Conservation (phyloP, 2,113 vertebrate genomes). For the Ophiodon elongatus region DNA sequence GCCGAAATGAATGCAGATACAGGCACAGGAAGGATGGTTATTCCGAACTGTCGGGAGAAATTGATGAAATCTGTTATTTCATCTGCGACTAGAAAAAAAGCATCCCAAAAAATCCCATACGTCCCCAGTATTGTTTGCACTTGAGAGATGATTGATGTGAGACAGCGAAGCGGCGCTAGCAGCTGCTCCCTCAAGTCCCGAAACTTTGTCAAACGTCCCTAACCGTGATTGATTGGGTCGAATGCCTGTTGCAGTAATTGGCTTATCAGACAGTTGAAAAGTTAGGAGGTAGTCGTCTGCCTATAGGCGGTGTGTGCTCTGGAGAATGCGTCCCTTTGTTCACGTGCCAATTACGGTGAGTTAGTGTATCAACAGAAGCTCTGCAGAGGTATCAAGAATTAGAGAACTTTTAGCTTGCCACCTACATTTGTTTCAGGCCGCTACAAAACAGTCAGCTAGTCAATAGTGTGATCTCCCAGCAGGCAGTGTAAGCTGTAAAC, state of each 20-base stretch:
- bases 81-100: neutral
- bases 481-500: neutral
- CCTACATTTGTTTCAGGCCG: slow-evolving; percentile 23
- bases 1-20: neutral
- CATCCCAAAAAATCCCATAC: neutral
- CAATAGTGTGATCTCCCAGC: slow-evolving; percentile 7
- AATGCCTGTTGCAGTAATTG: slow-evolving; percentile 58
- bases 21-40: neutral
- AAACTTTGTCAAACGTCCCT: slow-evolving; percentile 60
- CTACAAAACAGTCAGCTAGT: slow-evolving; percentile 1
- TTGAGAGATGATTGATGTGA: slow-evolving; percentile 63
- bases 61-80: slow-evolving; percentile 6
- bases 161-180: neutral
- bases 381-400: slow-evolving; percentile 20
- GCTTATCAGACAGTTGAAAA: slow-evolving; percentile 60
- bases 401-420: slow-evolving; percentile 13
- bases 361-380: slow-evolving; percentile 10
- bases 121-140: slow-evolving; percentile 39
- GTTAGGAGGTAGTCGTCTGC: slow-evolving; percentile 20
- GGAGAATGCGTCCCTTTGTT: slow-evolving; percentile 65
- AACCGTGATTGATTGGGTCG: slow-evolving; percentile 65
- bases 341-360: slow-evolving; percentile 63
- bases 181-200: slow-evolving; percentile 50
- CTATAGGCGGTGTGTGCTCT: slow-evolving; percentile 37
- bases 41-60: slow-evolving; percentile 18